These are phyloP conservation scores for Procavia capensis DNA, from an alignment of 2,113 vertebrate genomes.

Conservation along the genomic window DNA sequence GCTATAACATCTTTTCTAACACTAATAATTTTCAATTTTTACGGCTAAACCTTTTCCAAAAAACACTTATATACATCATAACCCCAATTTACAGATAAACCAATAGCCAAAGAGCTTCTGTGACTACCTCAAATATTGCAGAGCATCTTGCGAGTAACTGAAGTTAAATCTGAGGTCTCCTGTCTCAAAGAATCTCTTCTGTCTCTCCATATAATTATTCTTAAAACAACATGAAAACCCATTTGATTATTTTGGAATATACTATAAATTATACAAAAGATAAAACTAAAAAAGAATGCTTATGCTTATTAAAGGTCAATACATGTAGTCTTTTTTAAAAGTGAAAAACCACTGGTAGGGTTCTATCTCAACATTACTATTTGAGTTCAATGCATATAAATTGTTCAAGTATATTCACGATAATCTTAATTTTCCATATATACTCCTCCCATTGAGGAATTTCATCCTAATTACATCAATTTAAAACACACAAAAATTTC, in stretches of 20 bases:
- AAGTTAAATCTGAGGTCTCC: neutral
- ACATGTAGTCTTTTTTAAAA: neutral
- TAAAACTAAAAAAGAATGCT: neutral
- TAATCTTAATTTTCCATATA: constrained; percentile 8
- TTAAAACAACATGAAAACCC: constrained; percentile 26
- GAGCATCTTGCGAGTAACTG: neutral
- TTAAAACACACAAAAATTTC: constrained; percentile 2
- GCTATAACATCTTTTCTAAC: neutral
- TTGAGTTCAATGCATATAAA: neutral
- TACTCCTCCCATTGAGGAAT: neutral
- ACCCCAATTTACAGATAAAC: constrained; percentile 10
- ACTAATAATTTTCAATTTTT: neutral
- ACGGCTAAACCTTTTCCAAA: constrained; percentile 10
- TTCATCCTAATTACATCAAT: constrained; percentile 32
- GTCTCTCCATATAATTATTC: neutral
- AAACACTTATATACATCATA: neutral
- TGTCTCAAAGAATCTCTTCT: neutral
- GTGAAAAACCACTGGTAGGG: neutral
- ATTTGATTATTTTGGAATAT: constrained; percentile 13
- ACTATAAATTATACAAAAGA: neutral
- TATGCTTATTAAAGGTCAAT: neutral
- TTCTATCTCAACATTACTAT: neutral
- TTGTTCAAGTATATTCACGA: neutral
- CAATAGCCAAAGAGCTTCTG: neutral
- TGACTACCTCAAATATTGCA: neutral